Base-by-base conservation (phyloP, 2,888 invertebrate species). In the Polyommatus iphigenia region DNA sequence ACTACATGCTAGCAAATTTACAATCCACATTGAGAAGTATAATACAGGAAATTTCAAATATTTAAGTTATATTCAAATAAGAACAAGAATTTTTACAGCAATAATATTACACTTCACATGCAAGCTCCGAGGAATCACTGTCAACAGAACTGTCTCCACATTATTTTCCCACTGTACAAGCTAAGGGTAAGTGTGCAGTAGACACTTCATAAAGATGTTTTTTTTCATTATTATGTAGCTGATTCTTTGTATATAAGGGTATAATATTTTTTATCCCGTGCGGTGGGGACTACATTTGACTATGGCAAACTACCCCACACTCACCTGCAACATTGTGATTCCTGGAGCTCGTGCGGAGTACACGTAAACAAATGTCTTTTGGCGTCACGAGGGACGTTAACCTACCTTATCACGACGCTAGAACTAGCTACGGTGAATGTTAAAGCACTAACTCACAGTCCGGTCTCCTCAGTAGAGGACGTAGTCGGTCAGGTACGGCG, bases 401-500 rank as follows among this genome's bases (percentile, higher is more conserved):
- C 77, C 80, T 79, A 79, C 78, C 78, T 78, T 78, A 80, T 80
- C 80, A 80, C 80, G 79, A 78, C 57, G 79, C 78, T 78, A 78
- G 29, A 75, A 59, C 77, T 80, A 80, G 79, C 79, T 80, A 79
- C 78, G 79, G 77, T 79, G 78, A 76, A 76, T 59, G 50, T 67
- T 41, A 76, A 81, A 78, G 76, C 80, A 79, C 79, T 62, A 78
- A 76, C 67, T 71, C 29, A 54, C 57, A 24, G 29, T 20, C 24
- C 59, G 15, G 0, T 15, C 57, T 72, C 79, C 77, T 81, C 85
- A 90, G 83, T 89, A 90, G 75, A 85, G 85, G 82, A 88, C 82
- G 80, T 89, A 91, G 85, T 90, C 90, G 3, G 75, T 71, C 41
- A 86, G 85, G 78, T 85, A 84, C 36, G 78, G 13, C 10, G 87